phyloP scores from a whole-genome alignment of 2,113 vertebrate species.

The Burhinus bistriatus region DNA sequence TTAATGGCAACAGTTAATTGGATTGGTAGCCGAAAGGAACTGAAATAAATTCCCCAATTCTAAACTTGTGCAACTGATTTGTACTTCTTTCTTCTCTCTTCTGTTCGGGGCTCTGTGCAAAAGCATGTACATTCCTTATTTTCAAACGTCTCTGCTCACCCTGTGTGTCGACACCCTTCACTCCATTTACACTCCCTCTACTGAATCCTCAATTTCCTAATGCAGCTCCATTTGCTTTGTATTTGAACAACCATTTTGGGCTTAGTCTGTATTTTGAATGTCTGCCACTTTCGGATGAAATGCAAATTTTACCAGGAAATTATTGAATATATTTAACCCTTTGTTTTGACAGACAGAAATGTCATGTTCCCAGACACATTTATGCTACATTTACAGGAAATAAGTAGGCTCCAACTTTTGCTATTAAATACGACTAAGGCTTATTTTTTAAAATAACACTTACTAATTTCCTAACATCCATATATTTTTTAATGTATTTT shows the following conservation, averaged over 20 bases:
- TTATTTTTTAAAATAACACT: not conserved
- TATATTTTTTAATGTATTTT: not conserved
- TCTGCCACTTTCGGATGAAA: not conserved
- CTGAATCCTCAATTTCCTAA: not conserved
- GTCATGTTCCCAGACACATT: not conserved
- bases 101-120: not conserved
- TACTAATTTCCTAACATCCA: not conserved
- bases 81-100: not conserved
- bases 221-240: not conserved
- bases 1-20: conserved; percentile 52
- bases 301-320: not conserved
- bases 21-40: conserved; percentile 32
- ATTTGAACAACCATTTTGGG: not conserved
- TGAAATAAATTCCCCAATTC: conserved; percentile 14
- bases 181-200: not conserved
- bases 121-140: not conserved
- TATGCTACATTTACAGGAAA: not conserved
- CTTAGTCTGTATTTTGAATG: not conserved
- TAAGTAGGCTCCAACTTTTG: not conserved
- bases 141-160: not conserved
- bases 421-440: not conserved
- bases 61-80: not conserved
- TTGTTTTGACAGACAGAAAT: not conserved
- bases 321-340: not conserved
- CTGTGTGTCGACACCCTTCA: not conserved